These are phyloP conservation scores for Lepilemur septentrionalis DNA, from an alignment of 2,797 vertebrate species.

Conservation along the genomic window DNA sequence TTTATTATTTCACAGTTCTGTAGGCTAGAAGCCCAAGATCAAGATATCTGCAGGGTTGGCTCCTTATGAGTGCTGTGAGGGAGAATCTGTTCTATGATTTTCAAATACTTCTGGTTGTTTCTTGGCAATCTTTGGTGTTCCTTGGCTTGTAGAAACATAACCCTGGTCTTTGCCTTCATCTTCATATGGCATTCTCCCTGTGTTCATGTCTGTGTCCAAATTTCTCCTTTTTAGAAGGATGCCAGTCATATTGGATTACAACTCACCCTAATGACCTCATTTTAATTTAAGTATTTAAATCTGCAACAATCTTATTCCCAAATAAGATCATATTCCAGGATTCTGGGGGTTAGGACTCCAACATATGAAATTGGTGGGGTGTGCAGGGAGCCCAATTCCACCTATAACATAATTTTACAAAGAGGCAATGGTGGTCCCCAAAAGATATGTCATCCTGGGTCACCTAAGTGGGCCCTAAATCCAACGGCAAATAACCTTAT, in stretches of 20 bases:
- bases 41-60: neutral
- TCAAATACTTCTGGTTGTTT: neutral
- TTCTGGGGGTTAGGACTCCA: neutral
- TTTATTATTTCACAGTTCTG: neutral
- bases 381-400: neutral
- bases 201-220: neutral
- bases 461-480: neutral
- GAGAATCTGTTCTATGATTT: neutral
- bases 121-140: neutral
- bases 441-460: neutral
- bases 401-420: neutral
- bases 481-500: neutral
- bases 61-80: neutral
- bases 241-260: neutral
- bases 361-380: neutral
- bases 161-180: neutral
- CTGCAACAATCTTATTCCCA: neutral
- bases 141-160: neutral
- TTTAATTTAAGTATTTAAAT: neutral
- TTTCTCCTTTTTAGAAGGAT: neutral
- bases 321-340: neutral
- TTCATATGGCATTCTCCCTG: neutral
- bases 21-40: neutral
- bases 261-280: neutral
- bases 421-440: neutral